phyloP scores from a whole-genome alignment of 2,113 vertebrate genomes.

The Sebastes fasciatus region DNA sequence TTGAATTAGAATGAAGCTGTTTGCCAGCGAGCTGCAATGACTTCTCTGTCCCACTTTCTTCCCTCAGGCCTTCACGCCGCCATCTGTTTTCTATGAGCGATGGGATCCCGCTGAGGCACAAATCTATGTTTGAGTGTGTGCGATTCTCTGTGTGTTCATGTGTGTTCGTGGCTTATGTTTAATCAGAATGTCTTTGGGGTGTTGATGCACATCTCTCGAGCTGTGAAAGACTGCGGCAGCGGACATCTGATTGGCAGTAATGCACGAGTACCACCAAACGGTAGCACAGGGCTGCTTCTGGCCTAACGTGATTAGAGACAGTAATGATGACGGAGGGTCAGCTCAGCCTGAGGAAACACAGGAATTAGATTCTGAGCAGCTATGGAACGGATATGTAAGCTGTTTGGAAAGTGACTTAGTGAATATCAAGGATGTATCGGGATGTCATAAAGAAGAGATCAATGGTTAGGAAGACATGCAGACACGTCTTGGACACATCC shows the following conservation, averaged over 20 bases:
- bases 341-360: slow-evolving; percentile 23
- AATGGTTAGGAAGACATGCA: background rate
- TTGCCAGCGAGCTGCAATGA: slow-evolving; percentile 37
- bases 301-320: slow-evolving; percentile 46
- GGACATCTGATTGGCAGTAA: slow-evolving; percentile 61
- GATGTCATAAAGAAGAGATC: slow-evolving; percentile 17
- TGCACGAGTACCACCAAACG: slow-evolving; percentile 16
- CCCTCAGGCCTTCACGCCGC: slow-evolving; percentile 43
- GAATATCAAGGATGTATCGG: slow-evolving; percentile 15
- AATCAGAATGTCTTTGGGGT: slow-evolving; percentile 49
- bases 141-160: background rate
- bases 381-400: slow-evolving; percentile 10
- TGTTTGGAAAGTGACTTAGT: slow-evolving; percentile 21
- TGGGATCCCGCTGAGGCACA: slow-evolving; percentile 51
- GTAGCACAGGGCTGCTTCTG: slow-evolving; percentile 24
- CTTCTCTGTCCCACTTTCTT: slow-evolving; percentile 49
- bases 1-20: slow-evolving; percentile 54
- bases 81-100: slow-evolving; percentile 67
- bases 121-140: slow-evolving; percentile 37
- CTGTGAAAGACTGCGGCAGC: slow-evolving; percentile 35
- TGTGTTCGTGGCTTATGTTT: slow-evolving; percentile 42
- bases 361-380: slow-evolving; percentile 26
- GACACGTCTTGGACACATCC: background rate
- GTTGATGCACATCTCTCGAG: slow-evolving; percentile 44
- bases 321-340: slow-evolving; percentile 46